These are phyloP conservation scores for Noctua fimbriata DNA, from an alignment of 2,888 invertebrate genomes.

Conservation along the genomic window DNA sequence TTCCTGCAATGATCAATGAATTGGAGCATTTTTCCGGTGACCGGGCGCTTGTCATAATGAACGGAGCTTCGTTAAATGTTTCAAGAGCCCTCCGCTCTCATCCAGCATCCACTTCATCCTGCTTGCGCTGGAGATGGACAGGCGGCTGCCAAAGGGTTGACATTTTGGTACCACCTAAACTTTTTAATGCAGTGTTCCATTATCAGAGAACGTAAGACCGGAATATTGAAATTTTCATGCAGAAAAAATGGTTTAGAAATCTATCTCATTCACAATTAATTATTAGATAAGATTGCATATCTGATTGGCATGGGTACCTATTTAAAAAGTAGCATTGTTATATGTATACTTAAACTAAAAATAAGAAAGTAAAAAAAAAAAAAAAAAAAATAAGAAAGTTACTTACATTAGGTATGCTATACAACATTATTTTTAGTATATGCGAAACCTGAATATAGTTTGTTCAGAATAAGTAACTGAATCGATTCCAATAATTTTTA, in stretches of 20 bases:
- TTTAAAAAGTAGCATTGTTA: no score
- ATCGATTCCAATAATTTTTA: no score
- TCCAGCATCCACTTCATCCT: slow-evolving; percentile 30
- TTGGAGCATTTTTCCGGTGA: slow-evolving; percentile 39
- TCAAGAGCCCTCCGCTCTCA: slow-evolving; percentile 60
- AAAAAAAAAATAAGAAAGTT: no score
- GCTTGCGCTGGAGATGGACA: slow-evolving; percentile 45
- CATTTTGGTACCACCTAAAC: background rate
- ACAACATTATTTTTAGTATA: no score
- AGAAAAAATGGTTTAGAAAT: background rate
- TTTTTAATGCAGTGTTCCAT: background rate
- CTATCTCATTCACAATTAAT: background rate
- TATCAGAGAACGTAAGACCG: background rate
- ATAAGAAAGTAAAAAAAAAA: no score
- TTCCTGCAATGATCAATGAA: slow-evolving; percentile 11
- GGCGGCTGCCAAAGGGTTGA: slow-evolving; percentile 45
- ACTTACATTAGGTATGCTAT: no score
- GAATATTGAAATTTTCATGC: background rate
- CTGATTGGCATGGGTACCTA: no score
- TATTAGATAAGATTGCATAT: background rate
- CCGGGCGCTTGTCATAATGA: slow-evolving; percentile 45
- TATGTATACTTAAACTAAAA: no score
- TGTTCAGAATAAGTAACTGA: no score
- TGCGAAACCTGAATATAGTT: no score
- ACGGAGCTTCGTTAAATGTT: slow-evolving; percentile 73